Base-by-base conservation (phyloP, 2,797 vertebrate genomes). In the Monodelphis domestica region DNA sequence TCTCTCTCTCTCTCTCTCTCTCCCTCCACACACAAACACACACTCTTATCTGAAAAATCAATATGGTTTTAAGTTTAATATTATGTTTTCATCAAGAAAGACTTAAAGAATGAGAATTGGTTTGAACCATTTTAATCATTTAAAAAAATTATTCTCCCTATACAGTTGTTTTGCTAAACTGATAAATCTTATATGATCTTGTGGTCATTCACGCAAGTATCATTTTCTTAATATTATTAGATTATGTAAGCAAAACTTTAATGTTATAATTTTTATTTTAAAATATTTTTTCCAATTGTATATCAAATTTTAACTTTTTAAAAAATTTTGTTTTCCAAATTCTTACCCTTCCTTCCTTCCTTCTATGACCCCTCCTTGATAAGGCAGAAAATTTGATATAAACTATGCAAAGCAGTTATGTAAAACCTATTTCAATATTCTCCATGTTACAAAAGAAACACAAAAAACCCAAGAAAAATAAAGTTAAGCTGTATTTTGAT, bases 61-160 rank as follows among this genome's bases (percentile, higher is more conserved):
- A 9, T 7, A 84, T 4, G 17, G 53, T 51, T 94, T 89, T 78
- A 93, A 54, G 53, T 33, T 89, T 0, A 91, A 33, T 54, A 26
- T 93, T 94, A 89, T 95, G 89, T 94, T 91, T 88, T 54, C 17
- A 52, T 51, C 1, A 95, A 70, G 6, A 57, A 12, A 88, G 57
- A 54, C 28, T 53, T 70, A 24, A 51, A 45, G 59, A 95, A 38
- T 92, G 11, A 92, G 26, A 15, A 59, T 14, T 91, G 33, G 54
- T 28, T 93, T 84, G 93, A 91, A 84, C 92, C 5, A 92, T 11
- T 54, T 70, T 56, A 94, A 70, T 70, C 12, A 5, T 38, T 70
- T 59, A n/a, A 38, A 91, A 5, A 12, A 88, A 29, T 29, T 56
- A 53, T 92, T 30, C 89, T 93, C 53, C 53, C 3, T 56, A 54